phyloP scores from a whole-genome alignment of 2,888 invertebrate species.

The Lasioglossum calceatum region DNA sequence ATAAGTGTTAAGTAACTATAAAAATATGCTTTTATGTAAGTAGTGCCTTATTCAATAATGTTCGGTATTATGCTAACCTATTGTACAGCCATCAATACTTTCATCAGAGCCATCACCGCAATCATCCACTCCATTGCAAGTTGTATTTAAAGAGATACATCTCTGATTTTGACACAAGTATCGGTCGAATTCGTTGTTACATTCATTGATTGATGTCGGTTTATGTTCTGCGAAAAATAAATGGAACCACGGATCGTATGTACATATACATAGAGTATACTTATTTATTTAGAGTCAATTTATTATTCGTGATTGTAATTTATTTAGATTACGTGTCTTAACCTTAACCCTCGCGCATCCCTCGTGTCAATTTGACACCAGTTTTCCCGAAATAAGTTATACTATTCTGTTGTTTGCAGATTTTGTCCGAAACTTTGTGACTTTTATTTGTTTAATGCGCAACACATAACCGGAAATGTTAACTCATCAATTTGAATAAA shows the following conservation, averaged over 20 bases:
- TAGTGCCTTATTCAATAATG: neutral
- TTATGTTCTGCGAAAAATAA: slow-evolving; percentile 74
- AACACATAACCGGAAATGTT: too few species aligned
- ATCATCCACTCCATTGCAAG: slow-evolving; percentile 86
- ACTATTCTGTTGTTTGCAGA: too few species aligned
- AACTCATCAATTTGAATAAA: too few species aligned
- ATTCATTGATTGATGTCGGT: slow-evolving; percentile 81
- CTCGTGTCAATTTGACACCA: too few species aligned
- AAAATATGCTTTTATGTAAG: neutral
- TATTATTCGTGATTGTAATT: neutral
- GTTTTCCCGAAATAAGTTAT: too few species aligned
- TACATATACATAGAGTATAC: too few species aligned
- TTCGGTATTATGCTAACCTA: slow-evolving; percentile 60
- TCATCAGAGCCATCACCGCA: slow-evolving; percentile 89
- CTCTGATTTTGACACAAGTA: slow-evolving; percentile 86
- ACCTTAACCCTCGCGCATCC: too few species aligned
- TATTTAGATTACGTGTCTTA: too few species aligned
- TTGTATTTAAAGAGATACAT: slow-evolving; percentile 85
- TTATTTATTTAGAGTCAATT: neutral
- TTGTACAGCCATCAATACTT: slow-evolving; percentile 82
- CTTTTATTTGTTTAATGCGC: too few species aligned
- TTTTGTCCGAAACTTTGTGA: too few species aligned
- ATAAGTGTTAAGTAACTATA: neutral
- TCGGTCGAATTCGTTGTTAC: slow-evolving; percentile 84
- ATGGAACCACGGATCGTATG: neutral